Percentiles rank a stretch among this genome's conserved stretches.
Evolutionary conservation across 2,797 vertebrate genomes (phyloP).

Genomic region (Xyrichtys novacula): DNA sequence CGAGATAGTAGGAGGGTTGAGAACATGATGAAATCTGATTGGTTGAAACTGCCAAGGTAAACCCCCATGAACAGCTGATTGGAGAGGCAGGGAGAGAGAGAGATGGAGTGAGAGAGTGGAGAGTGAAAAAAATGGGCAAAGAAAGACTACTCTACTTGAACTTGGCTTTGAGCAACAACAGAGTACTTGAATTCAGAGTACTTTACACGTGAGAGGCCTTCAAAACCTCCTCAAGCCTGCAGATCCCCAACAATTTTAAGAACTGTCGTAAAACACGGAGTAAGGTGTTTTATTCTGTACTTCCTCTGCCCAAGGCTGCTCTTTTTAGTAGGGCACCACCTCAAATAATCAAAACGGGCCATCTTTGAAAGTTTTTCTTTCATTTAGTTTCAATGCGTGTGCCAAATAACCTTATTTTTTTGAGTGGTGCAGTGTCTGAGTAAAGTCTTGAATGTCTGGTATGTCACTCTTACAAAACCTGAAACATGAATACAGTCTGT

Average conservation of each 20-base stretch:
- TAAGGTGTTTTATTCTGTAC: neutral
- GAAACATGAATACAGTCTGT: neutral
- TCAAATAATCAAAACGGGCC: neutral
- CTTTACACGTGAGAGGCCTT: neutral
- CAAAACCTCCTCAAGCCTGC: neutral
- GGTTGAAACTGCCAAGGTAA: neutral
- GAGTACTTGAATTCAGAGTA: too few species aligned
- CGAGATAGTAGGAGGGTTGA: neutral
- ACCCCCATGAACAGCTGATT: neutral
- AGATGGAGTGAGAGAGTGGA: neutral
- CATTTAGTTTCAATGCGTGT: neutral
- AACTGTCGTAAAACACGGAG: neutral
- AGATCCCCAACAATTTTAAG: neutral
- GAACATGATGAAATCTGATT: neutral
- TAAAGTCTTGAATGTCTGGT: neutral
- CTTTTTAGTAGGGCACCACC: neutral
- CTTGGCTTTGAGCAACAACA: neutral
- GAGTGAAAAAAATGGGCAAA: neutral
- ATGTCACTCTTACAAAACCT: neutral
- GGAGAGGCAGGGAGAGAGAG: neutral
- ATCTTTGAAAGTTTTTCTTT: neutral
- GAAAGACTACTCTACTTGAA: neutral
- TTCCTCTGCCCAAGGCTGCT: neutral
- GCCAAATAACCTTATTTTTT: neutral
- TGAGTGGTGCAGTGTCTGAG: neutral